Base-by-base conservation (phyloP, 2,888 invertebrate genomes). In the Pollenia angustigena region DNA sequence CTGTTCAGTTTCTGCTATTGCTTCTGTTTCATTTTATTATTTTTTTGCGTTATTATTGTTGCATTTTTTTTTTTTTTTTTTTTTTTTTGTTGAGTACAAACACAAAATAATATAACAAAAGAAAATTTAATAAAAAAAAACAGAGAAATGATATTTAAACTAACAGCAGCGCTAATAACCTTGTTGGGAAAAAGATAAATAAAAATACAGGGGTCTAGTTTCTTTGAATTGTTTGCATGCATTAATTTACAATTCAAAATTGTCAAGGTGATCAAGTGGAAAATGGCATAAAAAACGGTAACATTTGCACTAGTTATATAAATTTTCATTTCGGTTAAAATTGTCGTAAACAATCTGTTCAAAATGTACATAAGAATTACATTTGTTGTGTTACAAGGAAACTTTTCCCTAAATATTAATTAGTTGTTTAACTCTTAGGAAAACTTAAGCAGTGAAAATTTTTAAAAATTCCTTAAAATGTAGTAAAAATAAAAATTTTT, bases 71-170 rank as follows among this genome's bases (percentile, higher is more conserved):
- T 12, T 72, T 79, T 14, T 64, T 74, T 50, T 60, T 11, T 23
- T 23, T 23, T 23, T 23, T 23, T 23, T 23, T 23, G 23, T 71
- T 72, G 14, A 42, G 56, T 16, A 75, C 10, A 32, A 79, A 54
- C 8, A 79, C 14, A 64, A 80, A 80, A 80, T 64, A 48, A 71
- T 75, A 32, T 52, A 76, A 86, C 86, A 83, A 83, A 83, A 76
- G 80, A 75, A 76, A 86, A 76, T 83, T 80, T 76, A 81, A 83
- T 83, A 83, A 58, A 46, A 76, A 68, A 69, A 69, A 58, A 50
- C n/a, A 14, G 1, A 50, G 18, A 12, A 48, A 42, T 54, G 12
- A 64, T 66, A 50, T 50, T 72, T 72, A 66, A 83, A 66, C 56
- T n/a, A 83, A 84, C 72, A 82, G 44, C 60, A 82, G 44, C 52